Evolutionary conservation across 2,113 vertebrate genomes (phyloP).

Genomic region (Phoxinus phoxinus): DNA sequence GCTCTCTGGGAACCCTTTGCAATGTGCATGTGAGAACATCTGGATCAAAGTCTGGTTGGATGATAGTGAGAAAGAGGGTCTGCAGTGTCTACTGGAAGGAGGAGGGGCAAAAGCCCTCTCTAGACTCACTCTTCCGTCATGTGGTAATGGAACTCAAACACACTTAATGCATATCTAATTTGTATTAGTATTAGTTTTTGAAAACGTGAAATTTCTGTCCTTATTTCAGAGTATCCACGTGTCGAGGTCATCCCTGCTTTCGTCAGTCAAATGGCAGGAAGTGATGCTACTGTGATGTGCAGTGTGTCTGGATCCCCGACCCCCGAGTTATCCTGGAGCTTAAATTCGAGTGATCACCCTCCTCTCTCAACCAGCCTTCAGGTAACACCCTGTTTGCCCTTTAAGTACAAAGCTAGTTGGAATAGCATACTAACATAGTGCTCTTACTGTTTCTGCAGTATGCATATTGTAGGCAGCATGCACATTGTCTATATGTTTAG

Average conservation of each 20-base stretch:
- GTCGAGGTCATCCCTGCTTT: conserved; percentile 81
- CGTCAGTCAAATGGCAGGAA: conserved; percentile 87
- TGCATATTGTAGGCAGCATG: neutral
- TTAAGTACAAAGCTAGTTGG: neutral
- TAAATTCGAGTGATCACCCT: conserved; percentile 70
- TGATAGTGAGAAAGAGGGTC: conserved; percentile 80
- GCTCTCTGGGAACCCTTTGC: conserved; percentile 89
- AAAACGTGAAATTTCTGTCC: neutral
- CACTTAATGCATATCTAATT: neutral
- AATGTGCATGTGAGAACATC: conserved; percentile 92
- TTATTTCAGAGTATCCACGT: conserved; percentile 81
- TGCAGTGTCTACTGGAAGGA: conserved; percentile 86
- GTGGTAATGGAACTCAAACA: conserved; percentile 80
- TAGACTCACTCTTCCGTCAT: conserved; percentile 85
- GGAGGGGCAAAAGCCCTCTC: conserved; percentile 77
- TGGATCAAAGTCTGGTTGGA: conserved; percentile 92
- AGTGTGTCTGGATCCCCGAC: conserved; percentile 82
- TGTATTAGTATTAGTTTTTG: neutral
- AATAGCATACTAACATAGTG: neutral
- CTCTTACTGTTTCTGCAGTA: neutral
- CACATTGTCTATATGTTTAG: neutral
- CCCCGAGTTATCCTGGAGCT: conserved; percentile 86
- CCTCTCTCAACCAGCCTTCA: conserved; percentile 81
- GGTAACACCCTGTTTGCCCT: conserved; percentile 75
- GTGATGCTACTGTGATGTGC: conserved; percentile 82